These are phyloP conservation scores for Rotaria macrura DNA, from an alignment of 2,888 invertebrate genomes.

Conservation along the genomic window DNA sequence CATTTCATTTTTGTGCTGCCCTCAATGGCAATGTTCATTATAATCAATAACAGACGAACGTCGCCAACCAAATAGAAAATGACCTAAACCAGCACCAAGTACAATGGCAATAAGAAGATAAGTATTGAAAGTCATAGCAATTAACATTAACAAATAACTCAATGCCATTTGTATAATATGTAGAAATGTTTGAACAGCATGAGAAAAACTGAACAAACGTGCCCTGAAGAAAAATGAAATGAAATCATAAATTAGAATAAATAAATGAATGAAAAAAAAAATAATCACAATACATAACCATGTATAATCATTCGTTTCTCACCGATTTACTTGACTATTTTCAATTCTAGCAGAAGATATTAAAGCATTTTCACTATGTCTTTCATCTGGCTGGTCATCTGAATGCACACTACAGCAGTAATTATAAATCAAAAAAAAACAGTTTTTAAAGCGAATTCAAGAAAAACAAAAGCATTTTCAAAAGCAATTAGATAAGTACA, in stretches of 20 bases:
- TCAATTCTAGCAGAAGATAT: no score
- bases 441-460: no score
- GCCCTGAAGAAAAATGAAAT: conserved; percentile 4
- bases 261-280: no score
- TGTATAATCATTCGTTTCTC: no score
- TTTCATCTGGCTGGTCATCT: no score
- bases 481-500: no score
- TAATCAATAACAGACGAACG: conserved; percentile 71
- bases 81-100: conserved; percentile 75
- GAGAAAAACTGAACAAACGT: conserved; percentile 58
- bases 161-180: conserved; percentile 79
- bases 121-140: conserved; percentile 91
- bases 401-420: no score
- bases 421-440: no score
- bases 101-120: conserved; percentile 83
- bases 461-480: no score
- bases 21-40: conserved; percentile 81
- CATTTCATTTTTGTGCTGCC: not conserved
- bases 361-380: no score
- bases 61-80: conserved; percentile 89
- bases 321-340: no score
- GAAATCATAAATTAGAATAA: not conserved
- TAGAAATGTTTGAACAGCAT: conserved; percentile 72
- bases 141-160: conserved; percentile 84
- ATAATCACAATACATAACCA: no score